A percentile compares a stretch with the other conserved stretches of the same genome.
Evolutionary conservation across 2,113 vertebrate species (phyloP).

Genomic region (Paradisaea rubra): DNA sequence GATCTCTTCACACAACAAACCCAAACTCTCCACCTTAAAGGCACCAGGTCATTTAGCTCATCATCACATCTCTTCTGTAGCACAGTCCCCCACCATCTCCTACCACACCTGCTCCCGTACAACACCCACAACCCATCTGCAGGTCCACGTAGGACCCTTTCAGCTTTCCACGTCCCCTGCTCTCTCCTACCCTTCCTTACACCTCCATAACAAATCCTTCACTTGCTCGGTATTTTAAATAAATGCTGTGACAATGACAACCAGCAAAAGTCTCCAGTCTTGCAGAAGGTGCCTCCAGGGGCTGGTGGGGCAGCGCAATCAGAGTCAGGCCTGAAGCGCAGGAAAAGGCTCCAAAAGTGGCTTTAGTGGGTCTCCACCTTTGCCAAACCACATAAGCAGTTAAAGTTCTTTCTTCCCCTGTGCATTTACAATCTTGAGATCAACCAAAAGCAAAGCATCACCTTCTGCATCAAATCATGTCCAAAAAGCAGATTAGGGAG

Average conservation of each 20-base stretch:
- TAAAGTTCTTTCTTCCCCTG: not conserved
- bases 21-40: not conserved
- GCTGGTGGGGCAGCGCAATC: rapidly evolving
- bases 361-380: not conserved
- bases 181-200: not conserved
- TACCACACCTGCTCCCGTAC: not conserved
- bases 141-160: rapidly evolving
- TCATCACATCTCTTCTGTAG: rapidly evolving
- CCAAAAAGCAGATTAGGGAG: not conserved
- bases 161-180: rapidly evolving
- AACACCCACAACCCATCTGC: not conserved
- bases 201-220: not conserved
- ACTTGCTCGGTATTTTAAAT: not conserved
- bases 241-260: not conserved
- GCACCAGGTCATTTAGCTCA: not conserved
- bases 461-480: not conserved
- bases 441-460: not conserved
- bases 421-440: not conserved
- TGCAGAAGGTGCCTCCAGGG: not conserved
- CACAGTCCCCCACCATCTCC: not conserved
- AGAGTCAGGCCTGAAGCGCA: not conserved
- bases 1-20: not conserved
- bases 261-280: not conserved
- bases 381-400: not conserved
- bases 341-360: not conserved